Percentiles rank a stretch among this genome's conserved stretches.
Conservation (phyloP, 2,113 vertebrate species). For the Nansenia antarctica region DNA sequence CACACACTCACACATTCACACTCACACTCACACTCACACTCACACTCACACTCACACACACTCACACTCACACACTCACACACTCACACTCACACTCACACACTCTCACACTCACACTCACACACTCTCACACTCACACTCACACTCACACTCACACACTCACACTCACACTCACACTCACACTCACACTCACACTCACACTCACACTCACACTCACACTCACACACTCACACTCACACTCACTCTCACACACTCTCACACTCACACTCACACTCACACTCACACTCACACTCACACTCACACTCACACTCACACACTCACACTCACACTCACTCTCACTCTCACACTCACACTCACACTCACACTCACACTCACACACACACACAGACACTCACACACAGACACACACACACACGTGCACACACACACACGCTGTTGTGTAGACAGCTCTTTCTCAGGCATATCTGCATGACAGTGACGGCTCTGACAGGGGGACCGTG, state of each 20-base stretch:
- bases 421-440: background rate
- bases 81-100: background rate
- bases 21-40: no score
- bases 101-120: background rate
- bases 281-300: background rate
- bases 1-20: background rate
- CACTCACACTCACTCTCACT: no score
- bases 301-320: no score
- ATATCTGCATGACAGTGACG: background rate
- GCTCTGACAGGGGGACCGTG: background rate
- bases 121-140: background rate
- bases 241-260: background rate
- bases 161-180: background rate
- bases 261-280: background rate
- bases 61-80: no score
- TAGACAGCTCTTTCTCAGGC: background rate
- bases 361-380: no score
- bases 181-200: background rate
- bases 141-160: background rate
- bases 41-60: no score
- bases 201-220: background rate
- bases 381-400: no score
- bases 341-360: no score
- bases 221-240: no score
- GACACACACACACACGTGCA: no score